A percentile compares a stretch with the other conserved stretches of the same genome.
Conservation (phyloP, 2,797 vertebrate species). For the Danio albolineatus region DNA sequence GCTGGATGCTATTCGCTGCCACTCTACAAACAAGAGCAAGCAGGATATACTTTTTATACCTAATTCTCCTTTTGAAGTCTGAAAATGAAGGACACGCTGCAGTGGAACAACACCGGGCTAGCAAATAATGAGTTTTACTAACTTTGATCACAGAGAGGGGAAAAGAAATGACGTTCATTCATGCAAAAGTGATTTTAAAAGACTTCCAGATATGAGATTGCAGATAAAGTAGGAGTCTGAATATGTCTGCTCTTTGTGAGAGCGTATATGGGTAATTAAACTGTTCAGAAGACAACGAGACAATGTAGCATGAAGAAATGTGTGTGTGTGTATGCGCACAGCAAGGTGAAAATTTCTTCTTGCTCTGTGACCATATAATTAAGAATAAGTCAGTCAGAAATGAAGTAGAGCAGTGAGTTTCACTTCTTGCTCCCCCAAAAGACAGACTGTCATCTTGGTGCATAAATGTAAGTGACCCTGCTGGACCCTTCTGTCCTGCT, state of each 20-base stretch:
- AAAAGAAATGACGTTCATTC: not conserved
- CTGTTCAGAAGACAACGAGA: slow-evolving; percentile 29
- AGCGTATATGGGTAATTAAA: slow-evolving; percentile 40
- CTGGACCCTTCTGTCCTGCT: slow-evolving; percentile 2
- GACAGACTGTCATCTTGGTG: not conserved
- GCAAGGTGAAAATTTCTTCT: not conserved
- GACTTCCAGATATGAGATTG: slow-evolving; percentile 12
- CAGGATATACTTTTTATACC: too few relatives aligned
- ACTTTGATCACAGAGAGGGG: not conserved
- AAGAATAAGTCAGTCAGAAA: slow-evolving; percentile 21
- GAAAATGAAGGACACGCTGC: too few relatives aligned
- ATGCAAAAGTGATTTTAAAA: not conserved
- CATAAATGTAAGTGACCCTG: not conserved
- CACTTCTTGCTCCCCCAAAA: not conserved
- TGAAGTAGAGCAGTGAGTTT: slow-evolving; percentile 12
- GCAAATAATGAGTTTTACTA: not conserved
- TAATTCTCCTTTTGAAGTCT: too few relatives aligned
- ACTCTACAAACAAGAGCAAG: too few relatives aligned
- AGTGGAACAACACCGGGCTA: too few relatives aligned
- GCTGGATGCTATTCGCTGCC: too few relatives aligned
- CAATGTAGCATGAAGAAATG: slow-evolving; percentile 32
- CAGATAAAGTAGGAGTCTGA: slow-evolving; percentile 11
- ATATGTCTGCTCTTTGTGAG: slow-evolving; percentile 20
- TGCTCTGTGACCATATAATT: slow-evolving; percentile 19
- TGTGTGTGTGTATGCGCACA: slow-evolving; percentile 3